Evolutionary conservation across 92 coral and sea anemone species (phyloP), one percentile per base, ranked within the genome.

Genomic region (Bergia puertoricense): DNA sequence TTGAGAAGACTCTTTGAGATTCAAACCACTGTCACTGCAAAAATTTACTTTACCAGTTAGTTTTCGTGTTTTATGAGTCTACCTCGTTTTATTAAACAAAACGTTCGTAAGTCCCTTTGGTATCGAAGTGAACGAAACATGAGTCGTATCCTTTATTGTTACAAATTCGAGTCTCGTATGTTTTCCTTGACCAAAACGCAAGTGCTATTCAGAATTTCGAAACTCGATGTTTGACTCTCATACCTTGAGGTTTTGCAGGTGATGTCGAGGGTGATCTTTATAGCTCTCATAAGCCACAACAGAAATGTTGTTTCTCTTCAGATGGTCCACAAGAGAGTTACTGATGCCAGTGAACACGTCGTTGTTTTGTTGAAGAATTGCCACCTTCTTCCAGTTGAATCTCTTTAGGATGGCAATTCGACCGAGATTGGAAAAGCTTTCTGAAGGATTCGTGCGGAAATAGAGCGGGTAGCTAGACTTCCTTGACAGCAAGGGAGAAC

Each of bases 361-460:
- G 76, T 93, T 93, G 89, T 93, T 93, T 86, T 91, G 91, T 56
- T 93, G 95, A 6, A 93, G 62, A 40, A 93, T 93, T 39, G 95
- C 93, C 30, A 93, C 95, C 86, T 81, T 89, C 76, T 91, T 91
- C 95, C 95, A 93, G 43, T 89, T 91, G 87, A 93, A 93, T 43
- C 95, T 88, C 65, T 88, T 88, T 42, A 93, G 74, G 78, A 93
- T 91, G 10, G 95, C 93, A 5, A 93, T 92, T 30, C 95, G 91
- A 2, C 95, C 95, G 59, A 93, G 84, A 85, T 91, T 93, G 48
- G 95, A 86, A 68, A 80, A 91, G 46, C 43, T 88, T 74, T 93
- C 95, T 2, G 95, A 93, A 7, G 95, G 95, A 56, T 93, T 93
- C 62, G 92, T 93, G 23, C 95, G 93, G 85, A 93, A 93, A 89